A percentile compares a stretch with the other conserved stretches of the same genome.
These are phyloP conservation scores for Nemoura dubitans DNA, from an alignment of 2,888 invertebrate genomes.

Conservation along the genomic window DNA sequence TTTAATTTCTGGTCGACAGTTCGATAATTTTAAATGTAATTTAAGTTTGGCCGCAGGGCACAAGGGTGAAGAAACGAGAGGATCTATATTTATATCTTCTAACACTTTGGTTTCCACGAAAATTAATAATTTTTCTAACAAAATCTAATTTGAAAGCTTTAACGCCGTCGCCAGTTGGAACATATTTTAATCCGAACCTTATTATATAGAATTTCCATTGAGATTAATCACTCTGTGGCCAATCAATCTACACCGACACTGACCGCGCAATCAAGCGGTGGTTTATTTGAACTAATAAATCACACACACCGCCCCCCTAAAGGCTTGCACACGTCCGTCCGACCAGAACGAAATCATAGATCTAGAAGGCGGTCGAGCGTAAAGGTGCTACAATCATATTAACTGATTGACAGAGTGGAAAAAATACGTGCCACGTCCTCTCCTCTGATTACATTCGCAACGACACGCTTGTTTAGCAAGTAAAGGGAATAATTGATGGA, in stretches of 20 bases:
- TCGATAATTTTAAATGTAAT: background rate
- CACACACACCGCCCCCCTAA: constrained; percentile 36
- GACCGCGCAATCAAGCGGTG: background rate
- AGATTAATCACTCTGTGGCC: background rate
- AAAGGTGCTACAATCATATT: constrained; percentile 34
- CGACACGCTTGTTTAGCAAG: background rate
- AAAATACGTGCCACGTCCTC: background rate
- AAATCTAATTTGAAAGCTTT: background rate
- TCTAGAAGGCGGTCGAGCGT: constrained; percentile 18
- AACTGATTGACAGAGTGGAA: constrained; percentile 13
- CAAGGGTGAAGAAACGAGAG: background rate
- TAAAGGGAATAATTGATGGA: background rate
- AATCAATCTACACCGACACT: background rate
- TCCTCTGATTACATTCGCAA: background rate
- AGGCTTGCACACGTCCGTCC: constrained; percentile 1
- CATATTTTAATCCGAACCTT: background rate
- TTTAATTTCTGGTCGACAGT: background rate
- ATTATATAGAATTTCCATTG: background rate
- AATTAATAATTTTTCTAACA: background rate
- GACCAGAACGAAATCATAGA: background rate
- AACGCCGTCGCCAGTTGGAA: background rate
- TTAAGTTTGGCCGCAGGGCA: background rate
- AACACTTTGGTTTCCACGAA: background rate
- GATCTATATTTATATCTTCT: background rate
- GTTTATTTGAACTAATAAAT: constrained; percentile 27